phyloP scores from a whole-genome alignment of 2,888 invertebrate genomes.

The Eupithecia insigniata region DNA sequence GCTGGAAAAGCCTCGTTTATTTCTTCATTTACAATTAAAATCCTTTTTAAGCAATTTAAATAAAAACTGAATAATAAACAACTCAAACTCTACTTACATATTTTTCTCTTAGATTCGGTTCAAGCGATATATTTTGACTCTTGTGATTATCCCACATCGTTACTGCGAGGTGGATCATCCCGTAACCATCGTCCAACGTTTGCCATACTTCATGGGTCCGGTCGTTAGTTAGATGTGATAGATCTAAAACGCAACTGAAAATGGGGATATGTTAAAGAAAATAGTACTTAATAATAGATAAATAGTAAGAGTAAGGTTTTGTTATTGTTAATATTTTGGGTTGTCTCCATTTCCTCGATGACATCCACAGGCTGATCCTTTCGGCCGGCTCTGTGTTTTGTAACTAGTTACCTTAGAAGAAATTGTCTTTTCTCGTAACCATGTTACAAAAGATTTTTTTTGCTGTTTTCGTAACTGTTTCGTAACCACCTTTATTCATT shows the following conservation, averaged over 20 bases:
- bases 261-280: background rate
- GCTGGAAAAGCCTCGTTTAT: too few relatives aligned
- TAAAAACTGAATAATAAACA: too few relatives aligned
- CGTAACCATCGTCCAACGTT: conserved; percentile 68
- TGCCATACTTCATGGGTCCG: conserved; percentile 74
- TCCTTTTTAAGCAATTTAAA: background rate
- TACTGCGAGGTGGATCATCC: conserved; percentile 66
- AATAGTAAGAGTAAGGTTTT: too few relatives aligned
- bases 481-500: too few relatives aligned
- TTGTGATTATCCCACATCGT: conserved; percentile 63
- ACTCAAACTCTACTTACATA: conserved; percentile 52
- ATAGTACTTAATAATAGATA: background rate
- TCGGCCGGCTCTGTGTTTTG: too few relatives aligned
- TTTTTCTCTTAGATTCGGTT: conserved; percentile 44
- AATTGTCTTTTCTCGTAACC: too few relatives aligned
- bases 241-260: conserved; percentile 68
- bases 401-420: too few relatives aligned
- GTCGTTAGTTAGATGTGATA: conserved; percentile 64
- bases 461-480: too few relatives aligned
- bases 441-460: too few relatives aligned
- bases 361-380: too few relatives aligned
- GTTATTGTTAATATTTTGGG: too few relatives aligned
- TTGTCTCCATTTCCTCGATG: too few relatives aligned
- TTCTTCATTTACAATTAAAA: background rate
- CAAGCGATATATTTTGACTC: conserved; percentile 17